Base-by-base conservation (phyloP, 1,140 invertebrate genomes). In the Drosophila bocki region DNA sequence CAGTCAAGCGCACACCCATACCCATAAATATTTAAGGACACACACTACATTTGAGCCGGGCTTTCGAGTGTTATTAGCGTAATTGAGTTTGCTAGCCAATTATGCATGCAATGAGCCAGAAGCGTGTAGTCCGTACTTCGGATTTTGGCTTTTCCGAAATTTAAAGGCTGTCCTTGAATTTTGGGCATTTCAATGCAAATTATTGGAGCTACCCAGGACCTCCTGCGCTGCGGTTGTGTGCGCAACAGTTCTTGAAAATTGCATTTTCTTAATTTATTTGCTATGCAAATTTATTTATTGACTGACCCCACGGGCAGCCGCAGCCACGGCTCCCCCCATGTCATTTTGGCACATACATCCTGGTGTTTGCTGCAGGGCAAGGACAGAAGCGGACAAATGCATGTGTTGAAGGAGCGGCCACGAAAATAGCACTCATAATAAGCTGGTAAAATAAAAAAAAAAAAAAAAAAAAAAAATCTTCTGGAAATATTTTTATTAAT, bases 241-340 rank as follows among this genome's bases (percentile, higher is more conserved):
- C 64, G 60, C 82, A 75, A 82, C 78, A 86, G 77, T 87, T 83
- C 83, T 87, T 87, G 80, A 79, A 88, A 88, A 88, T 88, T 88
- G 85, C 85, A 88, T 90, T 88, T 90, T 88, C 85, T 88, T 88
- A 65, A 90, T 90, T 88, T 90, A 85, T 88, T 88, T 88, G 81
- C 65, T 90, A 88, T 88, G 85, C 85, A 79, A 88, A 88, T 88
- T 88, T 88, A 88, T 88, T 88, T 88, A 88, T 88, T 81, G 85
- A 84, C 83, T 86, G 83, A 53, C 33, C 33, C 33, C 3, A 50
- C 26, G 26, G 26, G 15, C 26, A 35, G 61, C 61, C 42, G 17
- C 42, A 45, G n/a, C 62, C 57, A 64, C 51, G 22, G 37, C 35
- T 26, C 22, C 29, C 54, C 35, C 54, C 37, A 59, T 41, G 39